Evolutionary conservation across 1,140 invertebrate species (phyloP).

Genomic region (Drosophila sproati): DNA sequence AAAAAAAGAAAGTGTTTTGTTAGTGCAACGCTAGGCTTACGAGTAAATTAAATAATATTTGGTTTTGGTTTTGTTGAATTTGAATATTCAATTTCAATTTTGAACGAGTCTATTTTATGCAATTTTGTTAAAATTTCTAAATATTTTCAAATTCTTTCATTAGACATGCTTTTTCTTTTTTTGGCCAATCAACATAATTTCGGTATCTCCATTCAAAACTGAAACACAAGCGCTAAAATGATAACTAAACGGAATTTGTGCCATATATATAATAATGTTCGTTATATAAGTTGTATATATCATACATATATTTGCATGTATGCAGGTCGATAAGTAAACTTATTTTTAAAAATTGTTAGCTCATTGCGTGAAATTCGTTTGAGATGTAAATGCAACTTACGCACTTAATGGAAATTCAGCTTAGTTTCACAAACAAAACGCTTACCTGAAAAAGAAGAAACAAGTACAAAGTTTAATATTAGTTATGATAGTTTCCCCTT

Average conservation of each 20-base stretch:
- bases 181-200: constrained; percentile 60
- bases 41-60: constrained; percentile 12
- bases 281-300: constrained; percentile 33
- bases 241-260: constrained; percentile 65
- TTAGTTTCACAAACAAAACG: constrained; percentile 28
- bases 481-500: not conserved
- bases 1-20: not conserved
- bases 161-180: constrained; percentile 42
- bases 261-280: constrained; percentile 54
- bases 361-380: not conserved
- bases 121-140: constrained; percentile 19
- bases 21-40: constrained; percentile 31
- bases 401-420: constrained; percentile 10
- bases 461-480: constrained; percentile 7
- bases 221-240: constrained; percentile 64
- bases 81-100: constrained; percentile 53
- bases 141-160: constrained; percentile 35
- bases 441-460: constrained; percentile 58
- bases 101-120: constrained; percentile 50
- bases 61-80: constrained; percentile 5
- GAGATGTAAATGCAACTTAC: constrained; percentile 37
- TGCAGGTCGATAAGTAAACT: constrained; percentile 22
- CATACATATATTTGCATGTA: constrained; percentile 7
- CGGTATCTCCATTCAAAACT: constrained; percentile 64
- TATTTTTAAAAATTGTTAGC: constrained; percentile 17